Base-by-base conservation (phyloP, 2,113 vertebrate genomes). In the Syngnathus floridae region DNA sequence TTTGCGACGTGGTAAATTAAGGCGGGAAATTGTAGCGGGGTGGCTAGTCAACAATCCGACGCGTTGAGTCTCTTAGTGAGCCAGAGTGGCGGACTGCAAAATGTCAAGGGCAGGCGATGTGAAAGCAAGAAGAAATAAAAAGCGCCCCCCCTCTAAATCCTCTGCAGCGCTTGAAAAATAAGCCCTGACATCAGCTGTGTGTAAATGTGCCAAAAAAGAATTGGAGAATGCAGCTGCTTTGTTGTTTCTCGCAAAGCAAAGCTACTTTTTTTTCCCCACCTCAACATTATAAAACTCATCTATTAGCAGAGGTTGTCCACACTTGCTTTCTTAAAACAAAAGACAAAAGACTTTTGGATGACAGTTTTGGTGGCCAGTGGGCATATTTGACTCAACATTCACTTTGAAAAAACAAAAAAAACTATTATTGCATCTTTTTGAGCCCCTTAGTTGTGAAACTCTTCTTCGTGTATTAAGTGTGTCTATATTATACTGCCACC, bases 71-170 rank as follows among this genome's bases (percentile, higher is more conserved):
- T 69, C 56, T 66, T 59, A 67, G 67, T 65, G 72, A 65, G 66
- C 65, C 66, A 67, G 71, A 73, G 72, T 66, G 69, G 63, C 71
- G 46, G 72, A 60, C 65, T 19, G 60, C 46, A 62, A 78, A 82
- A 85, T 79, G 80, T 83, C 84, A 86, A 86, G 84, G 84, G 69
- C 83, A 74, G 84, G 69, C 83, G 72, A 71, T 13, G 46, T 58
- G 71, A 68, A 26, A 26, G 26, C 26, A 26, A 2, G 26, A 31
- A 31, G 26, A 31, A 31, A 31, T 31, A 31, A 31, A 31, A 31
- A 31, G 26, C 43, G n/a, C 54, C 41, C 43, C 65, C 56, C 66
- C 74, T 70, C 59, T 66, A 80, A 75, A 84, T 78, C 75, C 76
- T 71, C 73, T 59, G 69, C 75, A 65, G 76, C 69, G 63, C 66